Conservation (phyloP, 2,888 invertebrate genomes). For the Chalcosyrphus nemorum region DNA sequence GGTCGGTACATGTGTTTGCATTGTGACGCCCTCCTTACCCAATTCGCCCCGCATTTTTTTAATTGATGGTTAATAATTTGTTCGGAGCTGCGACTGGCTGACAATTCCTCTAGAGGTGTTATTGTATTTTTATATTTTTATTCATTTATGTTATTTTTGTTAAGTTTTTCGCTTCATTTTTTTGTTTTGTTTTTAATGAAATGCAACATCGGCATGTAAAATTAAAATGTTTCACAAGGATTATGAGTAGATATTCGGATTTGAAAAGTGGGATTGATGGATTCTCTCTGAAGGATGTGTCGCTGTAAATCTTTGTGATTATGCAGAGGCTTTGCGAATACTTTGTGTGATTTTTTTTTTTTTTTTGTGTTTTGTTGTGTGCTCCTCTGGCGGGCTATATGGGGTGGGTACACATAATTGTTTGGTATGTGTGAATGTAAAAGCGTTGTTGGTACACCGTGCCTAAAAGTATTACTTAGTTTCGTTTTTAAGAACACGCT, state of each 20-base stretch:
- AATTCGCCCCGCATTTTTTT: slow-evolving; percentile 46
- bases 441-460: too few species aligned
- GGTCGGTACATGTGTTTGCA: slow-evolving; percentile 70
- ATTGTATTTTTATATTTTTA: slow-evolving; percentile 21
- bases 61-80: slow-evolving; percentile 70
- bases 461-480: too few species aligned
- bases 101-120: slow-evolving; percentile 52
- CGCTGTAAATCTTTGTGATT: slow-evolving; percentile 51
- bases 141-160: slow-evolving; percentile 12
- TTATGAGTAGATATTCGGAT: slow-evolving; percentile 55
- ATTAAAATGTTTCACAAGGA: slow-evolving; percentile 60
- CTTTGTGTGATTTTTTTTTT: not conserved
- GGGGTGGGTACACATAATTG: too few species aligned
- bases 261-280: slow-evolving; percentile 63
- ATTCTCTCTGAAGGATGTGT: slow-evolving; percentile 34
- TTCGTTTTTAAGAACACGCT: too few species aligned
- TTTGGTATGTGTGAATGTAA: too few species aligned
- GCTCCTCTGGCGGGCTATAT: too few species aligned
- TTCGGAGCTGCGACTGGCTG: slow-evolving; percentile 31
- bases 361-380: too few species aligned
- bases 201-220: slow-evolving; percentile 23
- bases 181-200: slow-evolving; percentile 40
- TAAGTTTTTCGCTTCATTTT: slow-evolving; percentile 33
- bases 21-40: slow-evolving; percentile 33
- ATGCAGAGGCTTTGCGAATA: slow-evolving; percentile 24